These are phyloP conservation scores for Lycia hirtaria DNA, from an alignment of 2,888 invertebrate species.

Conservation along the genomic window DNA sequence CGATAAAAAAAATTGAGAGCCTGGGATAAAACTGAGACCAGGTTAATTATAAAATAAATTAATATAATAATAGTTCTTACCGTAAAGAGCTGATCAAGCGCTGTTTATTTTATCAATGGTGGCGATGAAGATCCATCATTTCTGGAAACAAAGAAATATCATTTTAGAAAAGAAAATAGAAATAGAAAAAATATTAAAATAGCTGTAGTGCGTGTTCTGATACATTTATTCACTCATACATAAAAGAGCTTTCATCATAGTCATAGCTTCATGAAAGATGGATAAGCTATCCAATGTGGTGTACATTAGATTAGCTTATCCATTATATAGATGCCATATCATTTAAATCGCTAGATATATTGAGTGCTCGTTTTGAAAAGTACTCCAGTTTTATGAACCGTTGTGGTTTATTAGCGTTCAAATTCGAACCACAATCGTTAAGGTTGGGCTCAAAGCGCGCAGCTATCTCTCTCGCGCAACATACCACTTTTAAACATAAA, in stretches of 20 bases:
- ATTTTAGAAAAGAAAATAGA: neutral
- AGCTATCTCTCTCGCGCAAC: no score
- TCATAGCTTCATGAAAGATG: neutral
- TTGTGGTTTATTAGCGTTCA: constrained; percentile 21
- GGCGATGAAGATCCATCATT: constrained; percentile 21
- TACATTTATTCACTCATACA: neutral
- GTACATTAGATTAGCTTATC: no score
- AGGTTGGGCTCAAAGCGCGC: no score
- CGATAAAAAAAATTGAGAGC: no score
- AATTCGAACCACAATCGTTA: constrained; percentile 22
- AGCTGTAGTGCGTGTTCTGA: no score
- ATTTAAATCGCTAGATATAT: neutral
- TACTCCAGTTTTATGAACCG: constrained; percentile 1
- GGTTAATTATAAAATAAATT: no score
- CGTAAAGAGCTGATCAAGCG: constrained; percentile 21
- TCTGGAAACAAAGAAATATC: constrained; percentile 31
- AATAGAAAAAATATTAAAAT: neutral
- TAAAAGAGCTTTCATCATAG: neutral
- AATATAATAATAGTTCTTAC: constrained; percentile 26
- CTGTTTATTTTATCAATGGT: constrained; percentile 12
- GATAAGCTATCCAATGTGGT: neutral
- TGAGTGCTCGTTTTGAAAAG: neutral
- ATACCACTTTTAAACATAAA: no score
- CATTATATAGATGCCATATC: neutral
- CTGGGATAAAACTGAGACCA: no score